phyloP scores from a whole-genome alignment of 2,113 vertebrate species.

The Odocoileus hemionus region DNA sequence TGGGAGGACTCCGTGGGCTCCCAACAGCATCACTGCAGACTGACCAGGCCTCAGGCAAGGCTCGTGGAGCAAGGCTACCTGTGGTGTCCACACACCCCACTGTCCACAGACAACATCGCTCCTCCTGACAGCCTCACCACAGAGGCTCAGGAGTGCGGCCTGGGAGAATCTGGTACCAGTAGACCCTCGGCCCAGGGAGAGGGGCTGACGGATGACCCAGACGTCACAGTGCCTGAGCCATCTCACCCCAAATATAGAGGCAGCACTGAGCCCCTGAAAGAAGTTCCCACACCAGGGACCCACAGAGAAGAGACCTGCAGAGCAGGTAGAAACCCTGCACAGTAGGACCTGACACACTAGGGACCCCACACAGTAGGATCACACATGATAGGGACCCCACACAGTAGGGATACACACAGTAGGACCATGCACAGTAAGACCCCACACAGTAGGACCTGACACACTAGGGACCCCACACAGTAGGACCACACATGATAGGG shows the following conservation, averaged over 20 bases:
- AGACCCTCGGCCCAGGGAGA: neutral
- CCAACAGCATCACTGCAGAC: fast-evolving
- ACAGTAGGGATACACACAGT: no score
- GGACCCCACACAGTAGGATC: no score
- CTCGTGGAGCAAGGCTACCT: fast-evolving
- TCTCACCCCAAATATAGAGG: neutral
- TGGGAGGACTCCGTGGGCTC: neutral
- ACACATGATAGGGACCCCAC: no score
- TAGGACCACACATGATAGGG: no score
- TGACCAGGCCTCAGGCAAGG: neutral
- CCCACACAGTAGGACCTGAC: no score
- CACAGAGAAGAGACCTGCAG: neutral
- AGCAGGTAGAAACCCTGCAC: neutral
- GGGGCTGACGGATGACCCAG: neutral
- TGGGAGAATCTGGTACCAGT: neutral
- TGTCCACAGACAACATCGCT: neutral
- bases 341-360: neutral
- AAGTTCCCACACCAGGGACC: neutral
- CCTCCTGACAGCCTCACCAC: neutral
- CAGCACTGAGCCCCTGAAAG: neutral
- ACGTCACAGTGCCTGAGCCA: neutral
- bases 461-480: no score
- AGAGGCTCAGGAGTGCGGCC: neutral
- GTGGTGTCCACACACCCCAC: neutral
- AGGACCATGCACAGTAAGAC: no score